These are phyloP conservation scores for Oxygymnocypris stewartii DNA, from an alignment of 2,113 vertebrate species.

Conservation along the genomic window DNA sequence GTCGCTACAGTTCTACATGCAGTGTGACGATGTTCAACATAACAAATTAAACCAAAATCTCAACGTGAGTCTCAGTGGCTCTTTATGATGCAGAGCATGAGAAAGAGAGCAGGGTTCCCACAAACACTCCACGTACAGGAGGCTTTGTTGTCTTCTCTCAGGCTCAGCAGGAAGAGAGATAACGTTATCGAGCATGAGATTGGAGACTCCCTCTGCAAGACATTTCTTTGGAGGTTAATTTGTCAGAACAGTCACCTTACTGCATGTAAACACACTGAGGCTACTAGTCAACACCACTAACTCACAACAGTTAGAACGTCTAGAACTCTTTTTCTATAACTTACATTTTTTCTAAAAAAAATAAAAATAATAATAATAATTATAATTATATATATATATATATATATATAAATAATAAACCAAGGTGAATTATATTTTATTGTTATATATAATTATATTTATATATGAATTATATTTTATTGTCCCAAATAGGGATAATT, in stretches of 20 bases:
- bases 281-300: not conserved
- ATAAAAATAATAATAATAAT: too few relatives aligned
- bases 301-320: not conserved
- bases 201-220: slow-evolving; percentile 16
- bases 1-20: slow-evolving; percentile 2
- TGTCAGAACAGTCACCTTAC: slow-evolving; percentile 19
- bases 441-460: too few relatives aligned
- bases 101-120: slow-evolving; percentile 14
- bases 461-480: too few relatives aligned
- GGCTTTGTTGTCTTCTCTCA: not conserved
- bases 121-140: not conserved
- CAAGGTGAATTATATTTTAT: too few relatives aligned
- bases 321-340: not conserved
- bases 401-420: too few relatives aligned
- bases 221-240: slow-evolving; percentile 33
- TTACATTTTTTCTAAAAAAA: too few relatives aligned
- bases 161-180: slow-evolving; percentile 30
- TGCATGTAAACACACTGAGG: slow-evolving; percentile 1
- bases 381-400: too few relatives aligned
- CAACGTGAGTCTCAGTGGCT: not conserved
- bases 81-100: not conserved
- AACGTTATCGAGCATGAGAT: slow-evolving; percentile 36
- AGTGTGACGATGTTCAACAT: not conserved
- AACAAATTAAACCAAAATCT: not conserved
- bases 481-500: too few relatives aligned